These are phyloP conservation scores for Mellilla xanthometata DNA, from an alignment of 2,888 invertebrate genomes.

Conservation along the genomic window DNA sequence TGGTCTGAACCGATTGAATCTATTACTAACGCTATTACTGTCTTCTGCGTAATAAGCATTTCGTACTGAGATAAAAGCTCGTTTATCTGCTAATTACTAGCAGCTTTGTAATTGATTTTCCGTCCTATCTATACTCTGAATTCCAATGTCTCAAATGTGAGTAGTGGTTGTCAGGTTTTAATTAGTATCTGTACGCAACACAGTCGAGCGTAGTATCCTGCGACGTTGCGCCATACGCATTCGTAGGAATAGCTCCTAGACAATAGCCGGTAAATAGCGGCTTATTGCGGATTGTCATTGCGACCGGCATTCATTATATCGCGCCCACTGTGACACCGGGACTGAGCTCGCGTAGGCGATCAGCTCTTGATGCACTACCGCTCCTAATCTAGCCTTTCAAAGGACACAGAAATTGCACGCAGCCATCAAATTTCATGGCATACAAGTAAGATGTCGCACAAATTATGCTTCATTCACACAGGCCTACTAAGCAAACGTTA, in stretches of 20 bases:
- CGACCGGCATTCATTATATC: constrained; percentile 51
- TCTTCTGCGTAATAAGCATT: too few species aligned
- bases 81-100: not conserved
- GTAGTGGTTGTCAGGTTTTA: constrained; percentile 14
- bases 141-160: constrained; percentile 17
- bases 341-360: constrained; percentile 23
- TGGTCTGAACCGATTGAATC: too few species aligned
- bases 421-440: constrained; percentile 8
- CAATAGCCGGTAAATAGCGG: constrained; percentile 58
- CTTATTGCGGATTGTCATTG: constrained; percentile 51
- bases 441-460: constrained; percentile 5
- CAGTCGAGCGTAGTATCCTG: constrained; percentile 18
- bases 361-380: constrained; percentile 33
- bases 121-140: constrained; percentile 1
- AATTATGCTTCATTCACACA: constrained; percentile 1
- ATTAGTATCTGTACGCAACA: constrained; percentile 25
- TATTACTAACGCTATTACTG: too few species aligned
- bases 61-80: not conserved
- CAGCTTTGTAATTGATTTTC: not conserved
- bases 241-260: constrained; percentile 32
- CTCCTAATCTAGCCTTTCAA: constrained; percentile 18
- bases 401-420: constrained; percentile 12
- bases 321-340: constrained; percentile 47
- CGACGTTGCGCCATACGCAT: constrained; percentile 22
- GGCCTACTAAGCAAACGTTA: constrained; percentile 4